Evolutionary conservation across 1,140 invertebrate genomes (phyloP), one percentile per base, ranked within the genome.

Genomic region (Drosophila sturtevanti): DNA sequence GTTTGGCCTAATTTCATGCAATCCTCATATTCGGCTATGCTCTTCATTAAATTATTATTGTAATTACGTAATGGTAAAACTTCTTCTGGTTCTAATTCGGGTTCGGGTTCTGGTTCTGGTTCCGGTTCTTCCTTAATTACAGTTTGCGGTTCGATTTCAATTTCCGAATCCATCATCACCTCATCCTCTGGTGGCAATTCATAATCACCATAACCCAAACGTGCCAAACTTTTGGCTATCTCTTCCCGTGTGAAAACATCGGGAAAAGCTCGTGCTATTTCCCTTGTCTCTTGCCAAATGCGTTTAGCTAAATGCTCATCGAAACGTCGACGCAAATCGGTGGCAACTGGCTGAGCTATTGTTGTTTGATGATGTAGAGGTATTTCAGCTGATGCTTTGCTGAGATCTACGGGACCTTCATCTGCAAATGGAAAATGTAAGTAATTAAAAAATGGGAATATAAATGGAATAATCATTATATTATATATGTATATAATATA

Each of bases 181-280:
- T 89, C 89, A 21, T 91, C 74, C 34, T 91, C 85, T 0, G 79
- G 81, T 0, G 90, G 90, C 54, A 91, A 48, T n/a, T 87, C 80
- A 22, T 89, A 90, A 7, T 91, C 90, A 1, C 90, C 90, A n/a
- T 91, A 91, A 5, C 90, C 90, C 52, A 91, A 51, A 0, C 90
- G 82, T 0, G 84, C 84, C 27, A 91, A 21, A 22, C 90, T 91
- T 27, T 81, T 90, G 22, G 90, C 90, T 3, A 91, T 91, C 55
- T 91, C 90, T 61, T 91, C 90, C 18, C 90, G 82, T 0, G 90
- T 91, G 3, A 91, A 91, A 6, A 91, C 90, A 59, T 91, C 90
- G 21, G 90, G 90, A 76, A 91, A 91, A 31, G 90, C 90, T 0
- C 84, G 76, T 0, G 90, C 90, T 21, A 91, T 91, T 27, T 91